Percentiles rank a stretch among this genome's conserved stretches.
Conservation (phyloP, 2,797 vertebrate species). For the Gymnopithys bicolor region DNA sequence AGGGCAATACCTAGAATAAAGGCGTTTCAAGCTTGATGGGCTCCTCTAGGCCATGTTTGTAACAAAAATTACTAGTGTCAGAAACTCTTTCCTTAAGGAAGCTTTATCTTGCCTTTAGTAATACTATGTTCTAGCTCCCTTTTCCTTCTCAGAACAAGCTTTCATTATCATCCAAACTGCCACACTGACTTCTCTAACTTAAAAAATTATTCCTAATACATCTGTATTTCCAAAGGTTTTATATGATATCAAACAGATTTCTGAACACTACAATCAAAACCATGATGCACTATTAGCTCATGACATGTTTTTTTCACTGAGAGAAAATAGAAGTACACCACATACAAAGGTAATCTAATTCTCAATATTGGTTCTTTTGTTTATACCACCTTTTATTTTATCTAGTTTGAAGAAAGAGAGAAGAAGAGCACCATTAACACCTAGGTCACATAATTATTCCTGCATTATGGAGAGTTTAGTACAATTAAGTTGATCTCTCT, state of each 20-base stretch:
- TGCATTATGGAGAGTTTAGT: not conserved
- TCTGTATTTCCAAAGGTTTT: not conserved
- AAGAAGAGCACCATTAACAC: not conserved
- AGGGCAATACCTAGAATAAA: not conserved
- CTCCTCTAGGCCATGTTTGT: not conserved
- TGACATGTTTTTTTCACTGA: not conserved
- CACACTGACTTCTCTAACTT: not conserved
- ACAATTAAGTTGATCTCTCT: not conserved
- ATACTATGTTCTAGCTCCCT: not conserved
- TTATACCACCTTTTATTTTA: not conserved
- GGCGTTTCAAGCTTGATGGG: not conserved
- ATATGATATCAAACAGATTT: not conserved
- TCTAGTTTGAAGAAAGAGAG: not conserved
- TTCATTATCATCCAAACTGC: not conserved
- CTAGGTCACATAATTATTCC: not conserved
- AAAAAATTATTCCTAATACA: not conserved
- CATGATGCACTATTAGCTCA: not conserved
- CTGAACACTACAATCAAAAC: not conserved
- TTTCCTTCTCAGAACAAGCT: not conserved
- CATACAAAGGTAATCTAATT: not conserved
- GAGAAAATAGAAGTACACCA: not conserved
- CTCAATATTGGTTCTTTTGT: not conserved
- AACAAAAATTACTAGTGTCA: not conserved
- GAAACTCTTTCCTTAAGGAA: not conserved
- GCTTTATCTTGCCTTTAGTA: not conserved